Base-by-base conservation (phyloP, 2,888 invertebrate genomes). In the Falcaria lacertinaria region DNA sequence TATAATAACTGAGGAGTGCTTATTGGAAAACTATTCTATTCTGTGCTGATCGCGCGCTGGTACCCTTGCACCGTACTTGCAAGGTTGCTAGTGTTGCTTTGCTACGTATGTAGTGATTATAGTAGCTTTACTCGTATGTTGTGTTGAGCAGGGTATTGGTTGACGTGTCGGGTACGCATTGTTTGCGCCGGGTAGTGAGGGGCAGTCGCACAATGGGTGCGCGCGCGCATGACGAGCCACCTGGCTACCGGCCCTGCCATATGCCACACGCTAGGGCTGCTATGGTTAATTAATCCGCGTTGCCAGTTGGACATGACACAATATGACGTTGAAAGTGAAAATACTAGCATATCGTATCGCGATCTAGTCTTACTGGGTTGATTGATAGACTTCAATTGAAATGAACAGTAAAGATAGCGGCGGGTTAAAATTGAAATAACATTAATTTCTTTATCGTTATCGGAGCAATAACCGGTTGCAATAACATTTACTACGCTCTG, bases 191-290 rank as follows among this genome's bases (percentile, higher is more conserved):
- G 61, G 60, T 57, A 50, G 59, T 48, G 49, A 57, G 61, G 55
- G 41, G 54, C 50, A 52, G 43, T 52, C 50, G 52, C 59, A 87
- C 86, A 88, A 88, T 86, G 76, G 84, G 88, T 82, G 86, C 87
- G 84, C 67, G 83, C 78, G 86, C 83, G 85, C 88, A 86, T 89
- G 86, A 88, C 89, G 88, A 66, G 69, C 66, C 88, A 88, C 86
- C 89, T 88, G 89, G 88, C 71, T 85, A 87, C 87, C 78, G 87
- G 84, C 80, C 76, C 65, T 64, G 75, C 86, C 88, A 87, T 89
- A 88, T 88, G 88, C 81, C 78, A 67, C 78, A 67, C 61, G 48
- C 54, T 59, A 57, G 49, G 54, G 57, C 49, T 37, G 28, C 37
- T 41, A 39, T 34, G 42, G 39, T 25, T 42, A 37, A 41, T 34